These are phyloP conservation scores for Malurus cyaneus DNA, from an alignment of 2,113 vertebrate species.

Conservation along the genomic window DNA sequence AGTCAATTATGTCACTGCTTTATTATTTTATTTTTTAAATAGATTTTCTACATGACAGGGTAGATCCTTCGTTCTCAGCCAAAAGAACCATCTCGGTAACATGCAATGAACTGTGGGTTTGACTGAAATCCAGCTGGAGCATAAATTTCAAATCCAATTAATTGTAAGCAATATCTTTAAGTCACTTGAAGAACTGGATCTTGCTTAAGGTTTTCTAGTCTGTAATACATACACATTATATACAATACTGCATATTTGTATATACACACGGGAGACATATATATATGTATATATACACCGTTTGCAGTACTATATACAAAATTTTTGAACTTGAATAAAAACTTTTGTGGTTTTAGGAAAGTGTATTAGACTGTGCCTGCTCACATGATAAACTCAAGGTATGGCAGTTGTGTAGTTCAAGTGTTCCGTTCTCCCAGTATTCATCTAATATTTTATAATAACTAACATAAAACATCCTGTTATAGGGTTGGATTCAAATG, in stretches of 20 bases:
- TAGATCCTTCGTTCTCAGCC: constrained; percentile 45
- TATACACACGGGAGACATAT: background rate
- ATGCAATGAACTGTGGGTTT: constrained; percentile 50
- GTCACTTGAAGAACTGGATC: constrained; percentile 7
- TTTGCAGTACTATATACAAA: constrained; percentile 4
- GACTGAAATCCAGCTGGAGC: constrained; percentile 52
- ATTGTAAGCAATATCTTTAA: constrained; percentile 56
- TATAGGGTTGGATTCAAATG: background rate
- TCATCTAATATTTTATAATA: background rate
- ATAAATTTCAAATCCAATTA: constrained; percentile 51
- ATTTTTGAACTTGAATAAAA: constrained; percentile 36
- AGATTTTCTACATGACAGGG: constrained; percentile 37
- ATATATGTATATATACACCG: background rate
- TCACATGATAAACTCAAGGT: background rate
- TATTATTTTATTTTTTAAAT: constrained; percentile 65
- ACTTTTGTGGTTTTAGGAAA: background rate
- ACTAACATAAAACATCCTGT: background rate
- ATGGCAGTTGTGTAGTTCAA: background rate
- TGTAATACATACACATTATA: background rate
- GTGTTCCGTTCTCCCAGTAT: background rate
- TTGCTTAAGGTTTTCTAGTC: constrained; percentile 23
- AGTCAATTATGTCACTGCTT: constrained; percentile 1
- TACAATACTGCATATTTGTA: constrained; percentile 15
- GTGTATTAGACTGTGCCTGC: background rate
- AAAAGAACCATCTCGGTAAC: constrained; percentile 63